Evolutionary conservation across 2,888 invertebrate species (phyloP).

Genomic region (Melieria omissa): DNA sequence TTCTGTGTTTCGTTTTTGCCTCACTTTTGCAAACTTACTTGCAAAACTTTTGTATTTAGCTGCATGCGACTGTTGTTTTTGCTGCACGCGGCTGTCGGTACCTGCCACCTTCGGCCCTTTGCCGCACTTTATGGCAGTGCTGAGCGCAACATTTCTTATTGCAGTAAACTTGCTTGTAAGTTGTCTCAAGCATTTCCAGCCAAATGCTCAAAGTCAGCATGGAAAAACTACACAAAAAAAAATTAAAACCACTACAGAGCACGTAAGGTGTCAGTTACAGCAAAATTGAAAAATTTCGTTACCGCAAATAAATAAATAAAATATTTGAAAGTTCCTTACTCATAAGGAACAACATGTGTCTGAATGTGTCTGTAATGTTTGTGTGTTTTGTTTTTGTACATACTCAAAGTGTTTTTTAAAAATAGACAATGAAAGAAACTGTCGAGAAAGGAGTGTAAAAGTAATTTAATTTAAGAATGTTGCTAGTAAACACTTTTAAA

Average conservation of each 20-base stretch:
- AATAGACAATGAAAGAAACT: too few species aligned
- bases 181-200: neutral
- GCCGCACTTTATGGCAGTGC: neutral
- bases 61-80: neutral
- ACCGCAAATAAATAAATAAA: too few species aligned
- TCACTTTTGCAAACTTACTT: slow-evolving; percentile 2
- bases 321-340: too few species aligned
- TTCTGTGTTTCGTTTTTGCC: neutral
- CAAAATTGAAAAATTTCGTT: neutral
- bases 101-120: neutral
- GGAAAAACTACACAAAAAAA: neutral
- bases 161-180: neutral
- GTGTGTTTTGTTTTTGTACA: too few species aligned
- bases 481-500: too few species aligned
- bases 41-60: slow-evolving; percentile 1
- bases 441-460: too few species aligned
- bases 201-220: neutral
- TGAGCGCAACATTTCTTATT: too few species aligned
- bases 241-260: neutral
- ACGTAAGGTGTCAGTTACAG: neutral
- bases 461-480: too few species aligned
- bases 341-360: too few species aligned
- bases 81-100: neutral
- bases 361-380: too few species aligned
- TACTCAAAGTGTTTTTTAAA: too few species aligned